Evolutionary conservation across 2,797 vertebrate species (phyloP), one percentile per base, ranked within the genome.

Genomic region (Pygocentrus nattereri): DNA sequence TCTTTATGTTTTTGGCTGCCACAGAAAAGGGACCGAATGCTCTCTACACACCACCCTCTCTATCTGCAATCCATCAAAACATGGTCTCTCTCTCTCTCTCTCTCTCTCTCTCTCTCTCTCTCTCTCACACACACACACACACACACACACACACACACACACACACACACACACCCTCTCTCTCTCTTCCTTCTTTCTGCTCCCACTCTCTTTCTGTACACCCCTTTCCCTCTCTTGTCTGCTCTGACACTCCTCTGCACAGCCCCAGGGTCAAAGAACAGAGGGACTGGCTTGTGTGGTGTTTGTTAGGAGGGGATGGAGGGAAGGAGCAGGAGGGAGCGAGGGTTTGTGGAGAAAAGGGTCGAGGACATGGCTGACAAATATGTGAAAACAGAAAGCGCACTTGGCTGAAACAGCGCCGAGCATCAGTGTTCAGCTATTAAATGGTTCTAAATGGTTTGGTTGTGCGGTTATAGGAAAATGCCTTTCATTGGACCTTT

Each of bases 221-320:
- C 93, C 92, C 93, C 92, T 94, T 93, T 92, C 91, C 93, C 90
- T 94, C 92, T 90, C 92, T 94, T 93, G 91, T 95, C 94, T 92
- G 90, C 92, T 93, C 94, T 94, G 94, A 95, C 94, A 95, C 94
- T 94, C 93, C 94, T 93, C 93, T 94, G 93, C 91, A 92, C 93
- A 94, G 94, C 94, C 95, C 94, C 91, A 71, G 94, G 94, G 93
- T 93, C 92, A 91, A 90, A 94, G 92, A 95, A 95, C 95, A 95
- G 93, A 94, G 92, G 93, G 92, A 94, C 93, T 94, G 88, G 90
- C 91, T 91, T 88, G 93, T 94, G 93, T 92, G 62, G 70, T 83
- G 93, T 93, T 93, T 92, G 92, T 94, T 93, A 93, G 76, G 56
- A 81, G 70, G 68, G 72, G 59, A 81, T 59, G 85, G 82, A 88